Base-by-base conservation (phyloP, 2,888 invertebrate genomes). In the Apodemia zela region DNA sequence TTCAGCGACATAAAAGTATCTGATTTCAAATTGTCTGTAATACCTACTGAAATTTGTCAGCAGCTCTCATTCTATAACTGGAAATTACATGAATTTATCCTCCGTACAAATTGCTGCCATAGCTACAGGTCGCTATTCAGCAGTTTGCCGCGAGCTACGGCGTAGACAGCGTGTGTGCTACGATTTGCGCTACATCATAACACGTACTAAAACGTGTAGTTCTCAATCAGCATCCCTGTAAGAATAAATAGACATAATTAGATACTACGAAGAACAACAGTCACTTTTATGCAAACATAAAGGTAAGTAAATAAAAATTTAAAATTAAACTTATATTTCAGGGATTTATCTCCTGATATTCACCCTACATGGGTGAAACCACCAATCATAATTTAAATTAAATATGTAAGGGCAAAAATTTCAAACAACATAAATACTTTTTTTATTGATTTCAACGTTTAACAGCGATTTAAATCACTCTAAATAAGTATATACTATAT, bases 141-240 rank as follows among this genome's bases (percentile, higher is more conserved):
- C 75, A 75, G 74, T 74, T 47, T 11, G 57, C 49, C 73, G 69
- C 73, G 66, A 66, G 68, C 72, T 73, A 75, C 73, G 72, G 69
- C 71, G 73, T 72, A 73, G 73, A 67, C 60, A 63, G 68, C 66
- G 63, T 66, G 72, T 68, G 57, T 63, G 68, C 69, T 67, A 67
- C 69, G 64, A 58, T 4, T 47, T 25, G 10, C 13, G 59, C 63
- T 58, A 61, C 66, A 60, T 61, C 49, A 61, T 33, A 59, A 35
- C 58, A 38, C 57, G 61, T 61, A 61, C 21, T 17, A 25, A n/a
- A 35, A 59, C 54, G 25, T 54, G 25, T 25, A 54, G n/a, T 59
- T 59, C 1, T 42, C 6, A 42, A 15, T 42, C 42, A 15, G 6
- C 42, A 42, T 42, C 3, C 3, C 38, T 33, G 10, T 1, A 33